Evolutionary conservation across 2,888 invertebrate genomes (phyloP), one percentile per base, ranked within the genome.

Genomic region (Coenonympha glycerion): DNA sequence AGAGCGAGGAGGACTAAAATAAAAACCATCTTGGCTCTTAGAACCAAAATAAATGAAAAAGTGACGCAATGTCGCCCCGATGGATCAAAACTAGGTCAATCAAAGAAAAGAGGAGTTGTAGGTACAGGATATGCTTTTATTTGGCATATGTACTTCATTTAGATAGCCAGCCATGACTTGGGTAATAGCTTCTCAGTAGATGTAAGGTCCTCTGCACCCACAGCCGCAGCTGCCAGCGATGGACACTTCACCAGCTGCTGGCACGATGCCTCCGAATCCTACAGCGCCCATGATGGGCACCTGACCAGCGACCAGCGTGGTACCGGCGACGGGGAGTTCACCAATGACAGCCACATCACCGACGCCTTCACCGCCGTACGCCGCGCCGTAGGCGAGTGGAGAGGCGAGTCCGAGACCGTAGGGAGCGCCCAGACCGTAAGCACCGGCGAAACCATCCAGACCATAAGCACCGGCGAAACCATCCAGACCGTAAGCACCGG

Each of bases 261-360:
- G 63, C 8, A 73, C 53, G 3, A 53, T 53, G 0, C 73, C 73
- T 4, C 54, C 48, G 44, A 70, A 73, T 50, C 62, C 53, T 3
- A 71, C 69, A 0, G 62, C 56, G 5, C 74, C 72, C 2, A 62
- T 49, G 6, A 71, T 63, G 5, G 72, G 73, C 40, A 72, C 69
- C 31, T 64, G 64, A 0, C 72, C 73, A 3, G 61, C 50, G 1
- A 72, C 58, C 11, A 55, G 21, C 1, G 72, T 66, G 16, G 61
- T 56, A 19, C 72, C 72, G 47, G 49, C 26, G 21, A 64, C 58
- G 31, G 60, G 62, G 47, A 71, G 53, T 41, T 63, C 62, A n/a
- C 69, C 59, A 3, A 59, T 52, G 22, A 62, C 56, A 36, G 53
- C 53, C 6, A 65, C 40, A 34, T 60, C 52, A 19, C 66, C 68